Percentiles rank a stretch among this genome's conserved stretches.
phyloP scores from a whole-genome alignment of 2,797 vertebrate species.

The Alcedo atthis region DNA sequence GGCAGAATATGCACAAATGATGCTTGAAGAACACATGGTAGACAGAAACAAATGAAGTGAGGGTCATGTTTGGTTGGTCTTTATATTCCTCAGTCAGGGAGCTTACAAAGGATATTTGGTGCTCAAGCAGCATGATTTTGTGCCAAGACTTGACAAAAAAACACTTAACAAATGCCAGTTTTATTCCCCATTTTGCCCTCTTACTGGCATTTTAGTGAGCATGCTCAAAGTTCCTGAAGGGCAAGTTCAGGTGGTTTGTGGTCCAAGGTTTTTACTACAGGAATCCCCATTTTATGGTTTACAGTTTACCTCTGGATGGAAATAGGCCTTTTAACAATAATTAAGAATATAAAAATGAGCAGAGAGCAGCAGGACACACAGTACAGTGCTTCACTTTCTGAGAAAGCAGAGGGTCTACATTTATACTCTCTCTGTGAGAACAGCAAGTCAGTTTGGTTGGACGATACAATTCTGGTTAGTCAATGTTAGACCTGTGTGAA shows the following conservation, averaged over 20 bases:
- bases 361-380: slow-evolving; percentile 42
- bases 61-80: slow-evolving; percentile 50
- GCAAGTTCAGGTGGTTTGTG: slow-evolving; percentile 57
- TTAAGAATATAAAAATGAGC: slow-evolving; percentile 40
- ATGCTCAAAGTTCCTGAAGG: slow-evolving; percentile 67
- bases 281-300: slow-evolving; percentile 43
- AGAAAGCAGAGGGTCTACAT: slow-evolving; percentile 40
- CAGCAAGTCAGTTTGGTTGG: slow-evolving; percentile 55
- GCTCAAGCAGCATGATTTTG: slow-evolving; percentile 65
- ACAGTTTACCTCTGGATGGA: slow-evolving; percentile 39
- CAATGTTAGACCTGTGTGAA: slow-evolving; percentile 53
- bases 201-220: slow-evolving; percentile 68
- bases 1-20: slow-evolving; percentile 87
- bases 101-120: slow-evolving; percentile 55
- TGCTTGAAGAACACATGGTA: slow-evolving; percentile 74
- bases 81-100: slow-evolving; percentile 44
- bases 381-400: slow-evolving; percentile 41
- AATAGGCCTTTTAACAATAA: slow-evolving; percentile 12
- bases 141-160: slow-evolving; percentile 67
- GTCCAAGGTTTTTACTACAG: slow-evolving; percentile 31
- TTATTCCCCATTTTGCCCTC: slow-evolving; percentile 59
- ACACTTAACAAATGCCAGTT: slow-evolving; percentile 69
- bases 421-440: slow-evolving; percentile 15
- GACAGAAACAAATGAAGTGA: slow-evolving; percentile 50
- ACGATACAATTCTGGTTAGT: slow-evolving; percentile 70